Conservation (phyloP, 64 coral and sea anemone species). For the Montipora sp. region DNA sequence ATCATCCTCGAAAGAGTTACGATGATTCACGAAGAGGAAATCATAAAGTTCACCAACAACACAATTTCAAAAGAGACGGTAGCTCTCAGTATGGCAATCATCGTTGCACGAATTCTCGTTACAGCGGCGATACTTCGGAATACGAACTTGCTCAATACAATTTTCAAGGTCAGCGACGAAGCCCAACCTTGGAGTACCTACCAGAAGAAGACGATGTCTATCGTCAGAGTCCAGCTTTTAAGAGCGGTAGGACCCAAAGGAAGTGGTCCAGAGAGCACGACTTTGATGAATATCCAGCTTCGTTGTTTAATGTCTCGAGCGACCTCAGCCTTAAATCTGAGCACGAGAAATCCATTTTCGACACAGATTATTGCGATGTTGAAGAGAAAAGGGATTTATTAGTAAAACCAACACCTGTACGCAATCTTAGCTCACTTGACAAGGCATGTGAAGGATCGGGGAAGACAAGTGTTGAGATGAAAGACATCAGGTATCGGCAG, state of each 20-base stretch:
- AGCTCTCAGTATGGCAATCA: neutral
- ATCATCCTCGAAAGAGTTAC: neutral
- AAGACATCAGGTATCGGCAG: conserved; percentile 16
- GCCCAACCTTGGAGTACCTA: neutral
- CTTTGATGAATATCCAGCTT: conserved; percentile 29
- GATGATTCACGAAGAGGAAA: neutral
- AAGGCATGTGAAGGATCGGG: neutral
- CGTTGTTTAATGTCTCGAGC: conserved; percentile 12
- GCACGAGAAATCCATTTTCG: conserved; percentile 36
- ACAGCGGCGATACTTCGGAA: conserved; percentile 10
- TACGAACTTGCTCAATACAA: conserved; percentile 13
- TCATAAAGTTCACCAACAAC: neutral
- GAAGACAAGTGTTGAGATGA: neutral
- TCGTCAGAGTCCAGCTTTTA: neutral
- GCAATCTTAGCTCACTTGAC: neutral
- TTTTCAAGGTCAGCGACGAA: neutral
- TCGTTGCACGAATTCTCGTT: neutral
- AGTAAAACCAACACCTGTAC: neutral
- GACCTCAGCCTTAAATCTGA: neutral
- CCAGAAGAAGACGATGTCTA: neutral
- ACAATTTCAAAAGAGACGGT: neutral
- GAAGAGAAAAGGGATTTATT: neutral
- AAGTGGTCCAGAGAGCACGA: neutral
- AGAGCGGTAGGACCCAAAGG: neutral
- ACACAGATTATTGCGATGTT: conserved; percentile 9